Base-by-base conservation (phyloP, 2,888 invertebrate species). In the Nomada hirtipes region DNA sequence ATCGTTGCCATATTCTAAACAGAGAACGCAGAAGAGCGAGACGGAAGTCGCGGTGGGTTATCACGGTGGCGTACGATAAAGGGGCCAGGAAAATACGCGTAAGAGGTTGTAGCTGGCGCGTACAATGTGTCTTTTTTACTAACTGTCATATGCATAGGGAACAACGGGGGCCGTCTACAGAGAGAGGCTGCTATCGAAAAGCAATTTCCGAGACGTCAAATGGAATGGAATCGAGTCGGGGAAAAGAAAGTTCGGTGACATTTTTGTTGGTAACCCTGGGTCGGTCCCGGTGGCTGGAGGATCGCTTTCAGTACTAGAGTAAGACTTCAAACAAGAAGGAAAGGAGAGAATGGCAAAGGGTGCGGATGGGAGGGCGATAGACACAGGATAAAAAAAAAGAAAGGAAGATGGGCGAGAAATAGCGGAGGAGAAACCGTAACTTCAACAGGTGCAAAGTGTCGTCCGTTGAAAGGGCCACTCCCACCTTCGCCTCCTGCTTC, bases 191-290 rank as follows among this genome's bases (percentile, higher is more conserved):
- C 79, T 86, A 89, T 89, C 81, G 90, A 89, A 89, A 90, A 90
- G 89, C 90, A 90, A 90, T 90, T 90, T 90, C 90, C 90, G 87
- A 88, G 83, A 87, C 84, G 90, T 90, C 90, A 87, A 85, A 85
- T 83, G 86, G 86, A 85, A 86, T 82, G 82, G 83, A 88, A 86
- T 88, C 79, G 87, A 81, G 76, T 79, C 85, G 73, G 68, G 79
- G 63, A 72, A 65, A 71, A 76, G 82, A 82, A 85, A 87, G 79
- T 83, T 83, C 67, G 83, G 64, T 80, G 82, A 73, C 83, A 76
- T 83, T 86, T 88, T 86, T 67, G 83, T 79, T 79, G 82, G 82
- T 73, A 88, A 83, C 81, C 78, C 75, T 64, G 36, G 42, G 36
- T 36, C 26, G 13, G 20, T 42, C 42, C 65, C 67, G 68, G 68